phyloP scores from a whole-genome alignment of 2,113 vertebrate genomes.

The Ardeotis arabs region DNA sequence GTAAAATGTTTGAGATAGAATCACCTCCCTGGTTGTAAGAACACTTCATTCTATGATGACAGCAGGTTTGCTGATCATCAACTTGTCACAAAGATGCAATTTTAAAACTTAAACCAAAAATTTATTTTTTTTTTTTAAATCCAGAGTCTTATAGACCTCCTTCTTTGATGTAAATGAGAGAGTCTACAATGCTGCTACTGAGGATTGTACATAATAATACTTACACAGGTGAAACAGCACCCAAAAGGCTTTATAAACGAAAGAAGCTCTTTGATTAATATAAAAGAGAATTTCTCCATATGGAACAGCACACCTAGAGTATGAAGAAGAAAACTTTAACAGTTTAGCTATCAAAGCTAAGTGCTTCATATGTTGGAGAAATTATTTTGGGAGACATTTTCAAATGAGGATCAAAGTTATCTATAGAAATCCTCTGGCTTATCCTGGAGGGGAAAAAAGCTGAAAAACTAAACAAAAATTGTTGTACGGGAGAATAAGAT shows the following conservation, averaged over 20 bases:
- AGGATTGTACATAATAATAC: neutral
- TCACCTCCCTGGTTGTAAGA: neutral
- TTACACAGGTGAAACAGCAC: neutral
- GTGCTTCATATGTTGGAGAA: neutral
- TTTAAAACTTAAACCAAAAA: neutral
- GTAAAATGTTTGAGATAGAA: neutral
- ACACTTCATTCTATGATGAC: neutral
- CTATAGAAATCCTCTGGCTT: neutral
- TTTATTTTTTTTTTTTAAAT: neutral
- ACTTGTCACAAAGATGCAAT: neutral
- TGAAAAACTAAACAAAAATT: neutral
- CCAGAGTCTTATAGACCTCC: neutral
- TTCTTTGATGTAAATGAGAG: neutral
- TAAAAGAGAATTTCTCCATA: neutral
- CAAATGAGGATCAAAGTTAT: neutral
- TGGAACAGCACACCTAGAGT: neutral
- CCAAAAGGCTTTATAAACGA: neutral
- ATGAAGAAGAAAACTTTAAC: neutral
- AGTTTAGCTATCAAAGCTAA: neutral
- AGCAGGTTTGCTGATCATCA: neutral
- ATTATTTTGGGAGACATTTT: neutral
- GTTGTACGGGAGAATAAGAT: neutral
- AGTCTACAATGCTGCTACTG: neutral
- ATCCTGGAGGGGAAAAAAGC: neutral
- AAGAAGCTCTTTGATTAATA: neutral